Conservation (phyloP, 2,888 invertebrate species). For the Argyresthia albistria region DNA sequence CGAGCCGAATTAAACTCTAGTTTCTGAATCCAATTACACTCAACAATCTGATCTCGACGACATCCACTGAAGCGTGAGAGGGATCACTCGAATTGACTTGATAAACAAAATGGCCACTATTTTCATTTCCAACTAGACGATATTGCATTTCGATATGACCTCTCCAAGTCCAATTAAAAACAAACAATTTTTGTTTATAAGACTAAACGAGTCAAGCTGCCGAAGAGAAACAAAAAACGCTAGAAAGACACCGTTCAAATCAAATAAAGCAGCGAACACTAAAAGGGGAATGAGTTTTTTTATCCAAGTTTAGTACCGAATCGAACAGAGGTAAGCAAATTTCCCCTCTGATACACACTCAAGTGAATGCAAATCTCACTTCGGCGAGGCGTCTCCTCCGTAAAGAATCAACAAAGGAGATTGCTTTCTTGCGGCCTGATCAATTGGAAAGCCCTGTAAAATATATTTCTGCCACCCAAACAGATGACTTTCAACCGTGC, state of each 20-base stretch:
- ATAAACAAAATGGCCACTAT: not conserved
- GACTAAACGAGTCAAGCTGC: too few relatives aligned
- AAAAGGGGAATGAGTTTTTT: conserved; percentile 25
- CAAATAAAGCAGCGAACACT: conserved; percentile 15
- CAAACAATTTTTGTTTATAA: not conserved
- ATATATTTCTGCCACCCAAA: conserved; percentile 9
- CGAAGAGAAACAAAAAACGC: not conserved
- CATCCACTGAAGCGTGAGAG: too few relatives aligned
- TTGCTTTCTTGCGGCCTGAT: conserved; percentile 39
- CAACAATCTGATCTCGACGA: too few relatives aligned
- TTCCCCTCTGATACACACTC: conserved; percentile 34
- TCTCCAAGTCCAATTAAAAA: not conserved
- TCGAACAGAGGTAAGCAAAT: conserved; percentile 43
- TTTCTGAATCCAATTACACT: too few relatives aligned
- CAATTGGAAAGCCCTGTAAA: conserved; percentile 33
- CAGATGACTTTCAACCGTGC: not conserved
- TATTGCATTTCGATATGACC: not conserved
- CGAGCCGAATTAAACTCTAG: too few relatives aligned
- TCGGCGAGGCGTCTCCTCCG: conserved; percentile 37
- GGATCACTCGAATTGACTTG: too few relatives aligned
- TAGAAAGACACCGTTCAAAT: conserved; percentile 9
- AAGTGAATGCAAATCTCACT: conserved; percentile 39
- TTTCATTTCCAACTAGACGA: not conserved
- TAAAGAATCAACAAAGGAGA: conserved; percentile 39
- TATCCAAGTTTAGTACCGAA: conserved; percentile 27